Percentiles rank a stretch among this genome's conserved stretches.
These are phyloP conservation scores for Micropoecilia bifurca DNA, from an alignment of 2,797 vertebrate species.

Conservation along the genomic window DNA sequence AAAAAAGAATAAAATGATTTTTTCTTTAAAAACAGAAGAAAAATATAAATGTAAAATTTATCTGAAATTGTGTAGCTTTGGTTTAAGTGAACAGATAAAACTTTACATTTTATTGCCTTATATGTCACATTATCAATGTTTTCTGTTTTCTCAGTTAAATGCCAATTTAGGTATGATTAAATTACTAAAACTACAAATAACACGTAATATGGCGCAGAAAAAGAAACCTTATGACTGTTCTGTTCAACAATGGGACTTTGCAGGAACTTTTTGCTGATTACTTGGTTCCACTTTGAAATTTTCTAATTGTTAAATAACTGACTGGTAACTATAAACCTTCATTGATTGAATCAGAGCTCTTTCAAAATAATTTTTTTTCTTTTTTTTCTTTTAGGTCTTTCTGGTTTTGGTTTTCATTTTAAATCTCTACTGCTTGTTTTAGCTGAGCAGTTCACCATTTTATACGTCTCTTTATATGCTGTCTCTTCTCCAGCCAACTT, in stretches of 20 bases:
- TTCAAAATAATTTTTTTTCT: background rate
- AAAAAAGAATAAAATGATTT: background rate
- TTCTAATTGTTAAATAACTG: background rate
- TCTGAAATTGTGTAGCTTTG: background rate
- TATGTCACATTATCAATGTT: background rate
- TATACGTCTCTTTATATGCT: background rate
- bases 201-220: background rate
- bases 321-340: background rate
- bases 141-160: background rate
- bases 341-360: background rate
- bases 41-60: background rate
- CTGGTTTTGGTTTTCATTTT: background rate
- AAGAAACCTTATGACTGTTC: background rate
- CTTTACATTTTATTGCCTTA: background rate
- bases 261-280: background rate
- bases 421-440: background rate
- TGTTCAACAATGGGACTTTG: background rate
- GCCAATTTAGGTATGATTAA: background rate
- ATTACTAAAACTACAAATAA: background rate
- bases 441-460: background rate
- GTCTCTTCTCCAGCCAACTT: background rate
- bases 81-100: background rate
- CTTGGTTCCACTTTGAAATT: background rate
- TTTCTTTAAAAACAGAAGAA: background rate
- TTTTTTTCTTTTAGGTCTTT: background rate